Evolutionary conservation across 1,140 invertebrate genomes (phyloP).

Genomic region (Heliconius hewitsoni): DNA sequence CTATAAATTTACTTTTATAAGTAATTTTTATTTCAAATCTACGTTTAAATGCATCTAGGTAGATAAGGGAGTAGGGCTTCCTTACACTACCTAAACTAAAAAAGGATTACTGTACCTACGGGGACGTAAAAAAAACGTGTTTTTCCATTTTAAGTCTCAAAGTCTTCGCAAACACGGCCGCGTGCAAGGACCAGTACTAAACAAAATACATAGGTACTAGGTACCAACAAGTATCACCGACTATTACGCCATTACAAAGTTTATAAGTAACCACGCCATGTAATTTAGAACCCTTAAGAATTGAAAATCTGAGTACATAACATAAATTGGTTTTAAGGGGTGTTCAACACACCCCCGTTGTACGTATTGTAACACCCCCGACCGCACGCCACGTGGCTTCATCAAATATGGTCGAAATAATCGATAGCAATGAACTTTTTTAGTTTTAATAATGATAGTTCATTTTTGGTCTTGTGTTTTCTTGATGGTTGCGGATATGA

Average conservation of each 20-base stretch:
- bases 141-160: too few relatives aligned
- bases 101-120: too few relatives aligned
- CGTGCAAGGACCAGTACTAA: too few relatives aligned
- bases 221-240: not conserved
- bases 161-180: too few relatives aligned
- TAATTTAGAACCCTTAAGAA: slow-evolving; percentile 12
- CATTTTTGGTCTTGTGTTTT: not conserved
- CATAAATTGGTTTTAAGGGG: slow-evolving; percentile 39
- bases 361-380: slow-evolving; percentile 35
- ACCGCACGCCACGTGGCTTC: slow-evolving; percentile 33
- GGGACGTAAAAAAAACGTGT: too few relatives aligned
- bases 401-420: slow-evolving; percentile 46
- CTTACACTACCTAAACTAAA: too few relatives aligned
- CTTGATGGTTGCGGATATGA: not conserved
- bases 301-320: slow-evolving; percentile 22
- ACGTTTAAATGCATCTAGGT: too few relatives aligned
- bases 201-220: not conserved
- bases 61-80: too few relatives aligned
- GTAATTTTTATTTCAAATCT: too few relatives aligned
- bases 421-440: not conserved
- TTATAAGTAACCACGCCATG: not conserved
- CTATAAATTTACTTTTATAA: too few relatives aligned
- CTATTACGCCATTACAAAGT: not conserved
- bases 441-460: not conserved
- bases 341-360: slow-evolving; percentile 41